phyloP scores from a whole-genome alignment of 2,113 vertebrate genomes.

The Oriolus oriolus region DNA sequence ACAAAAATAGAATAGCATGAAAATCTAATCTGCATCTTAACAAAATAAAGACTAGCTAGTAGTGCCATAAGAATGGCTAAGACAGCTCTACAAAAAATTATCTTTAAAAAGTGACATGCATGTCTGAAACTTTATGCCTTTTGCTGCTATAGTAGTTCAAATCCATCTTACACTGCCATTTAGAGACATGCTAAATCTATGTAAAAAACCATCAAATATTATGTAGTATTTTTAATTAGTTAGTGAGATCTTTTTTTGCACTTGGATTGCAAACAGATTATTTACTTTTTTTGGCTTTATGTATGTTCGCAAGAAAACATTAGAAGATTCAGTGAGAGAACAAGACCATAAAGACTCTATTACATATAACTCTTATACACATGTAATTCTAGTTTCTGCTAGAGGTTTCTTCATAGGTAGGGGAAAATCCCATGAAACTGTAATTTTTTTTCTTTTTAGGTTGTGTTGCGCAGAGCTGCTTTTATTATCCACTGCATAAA shows the following conservation, averaged over 20 bases:
- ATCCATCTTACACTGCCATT: neutral
- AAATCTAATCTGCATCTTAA: neutral
- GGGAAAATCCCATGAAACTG: neutral
- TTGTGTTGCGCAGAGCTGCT: neutral
- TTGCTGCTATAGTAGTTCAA: neutral
- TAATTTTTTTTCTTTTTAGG: neutral
- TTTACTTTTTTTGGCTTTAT: neutral
- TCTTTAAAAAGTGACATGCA: neutral
- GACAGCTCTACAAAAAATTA: neutral
- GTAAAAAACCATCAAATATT: neutral
- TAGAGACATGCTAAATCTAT: neutral
- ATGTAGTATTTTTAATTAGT: neutral
- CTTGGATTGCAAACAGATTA: neutral
- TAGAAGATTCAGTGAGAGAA: neutral
- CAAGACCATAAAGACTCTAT: neutral
- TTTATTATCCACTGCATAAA: neutral
- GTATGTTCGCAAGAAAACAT: neutral
- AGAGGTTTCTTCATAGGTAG: neutral
- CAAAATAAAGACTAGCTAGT: neutral
- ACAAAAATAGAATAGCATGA: neutral
- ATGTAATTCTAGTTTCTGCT: neutral
- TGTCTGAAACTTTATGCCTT: neutral
- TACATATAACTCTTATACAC: neutral
- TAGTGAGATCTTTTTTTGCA: neutral
- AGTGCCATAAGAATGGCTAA: neutral